phyloP scores from a whole-genome alignment of 2,113 vertebrate genomes.

The Oxyruncus cristatus region DNA sequence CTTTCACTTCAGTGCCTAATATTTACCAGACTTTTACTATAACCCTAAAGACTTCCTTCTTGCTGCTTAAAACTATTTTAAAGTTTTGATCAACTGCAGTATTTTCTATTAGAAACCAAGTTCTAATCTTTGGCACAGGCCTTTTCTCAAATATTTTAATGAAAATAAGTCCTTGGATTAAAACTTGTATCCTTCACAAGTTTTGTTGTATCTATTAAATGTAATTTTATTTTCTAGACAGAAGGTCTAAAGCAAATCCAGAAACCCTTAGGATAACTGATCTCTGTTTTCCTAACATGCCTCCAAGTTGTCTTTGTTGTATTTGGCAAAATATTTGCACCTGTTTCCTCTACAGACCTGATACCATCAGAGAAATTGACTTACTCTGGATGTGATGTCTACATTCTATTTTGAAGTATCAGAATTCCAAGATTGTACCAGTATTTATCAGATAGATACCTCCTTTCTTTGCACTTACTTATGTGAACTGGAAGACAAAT shows the following conservation, averaged over 20 bases:
- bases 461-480: neutral
- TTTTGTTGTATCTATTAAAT: conserved; percentile 45
- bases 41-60: neutral
- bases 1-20: neutral
- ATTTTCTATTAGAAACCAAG: neutral
- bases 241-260: conserved; percentile 47
- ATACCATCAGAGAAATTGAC: neutral
- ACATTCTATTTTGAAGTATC: conserved; percentile 17
- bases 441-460: neutral
- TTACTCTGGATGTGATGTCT: conserved; percentile 23
- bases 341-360: conserved; percentile 31
- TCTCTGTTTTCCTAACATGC: conserved; percentile 41
- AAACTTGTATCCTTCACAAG: conserved; percentile 31
- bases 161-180: conserved; percentile 28
- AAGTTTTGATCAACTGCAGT: neutral
- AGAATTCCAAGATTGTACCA: conserved; percentile 1
- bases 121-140: neutral
- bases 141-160: conserved; percentile 30
- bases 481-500: neutral
- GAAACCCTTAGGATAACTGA: conserved; percentile 35
- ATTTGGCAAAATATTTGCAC: conserved; percentile 62
- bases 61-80: neutral
- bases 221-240: conserved; percentile 23
- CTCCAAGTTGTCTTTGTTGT: conserved; percentile 32
- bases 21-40: neutral